Conservation (phyloP, 2,113 vertebrate species). For the Oncorhynchus gorbuscha region DNA sequence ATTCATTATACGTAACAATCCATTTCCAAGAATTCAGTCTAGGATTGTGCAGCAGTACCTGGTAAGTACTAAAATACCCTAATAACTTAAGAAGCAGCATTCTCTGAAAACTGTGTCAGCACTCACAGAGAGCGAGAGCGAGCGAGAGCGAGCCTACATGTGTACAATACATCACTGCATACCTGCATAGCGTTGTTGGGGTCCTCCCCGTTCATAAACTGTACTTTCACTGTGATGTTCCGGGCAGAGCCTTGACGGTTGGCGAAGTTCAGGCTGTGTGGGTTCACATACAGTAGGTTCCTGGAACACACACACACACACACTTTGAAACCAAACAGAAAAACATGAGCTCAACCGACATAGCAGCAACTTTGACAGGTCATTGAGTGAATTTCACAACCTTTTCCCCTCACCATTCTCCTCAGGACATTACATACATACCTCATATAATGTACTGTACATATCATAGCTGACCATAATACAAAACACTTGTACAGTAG, state of each 20-base stretch:
- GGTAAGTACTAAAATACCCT: neutral
- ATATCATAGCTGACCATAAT: neutral
- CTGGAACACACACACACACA: constrained; percentile 63
- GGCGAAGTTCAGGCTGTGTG: constrained; percentile 97
- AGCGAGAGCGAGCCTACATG: neutral
- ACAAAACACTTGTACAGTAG: neutral
- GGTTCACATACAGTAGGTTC: constrained; percentile 94
- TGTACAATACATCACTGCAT: constrained; percentile 41
- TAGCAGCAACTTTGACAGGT: no score
- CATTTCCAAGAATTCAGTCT: neutral
- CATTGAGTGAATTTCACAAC: neutral
- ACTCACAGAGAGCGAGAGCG: neutral
- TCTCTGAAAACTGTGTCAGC: neutral
- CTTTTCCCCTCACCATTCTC: neutral
- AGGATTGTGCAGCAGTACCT: neutral
- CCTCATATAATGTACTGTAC: neutral
- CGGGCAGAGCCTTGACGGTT: constrained; percentile 97
- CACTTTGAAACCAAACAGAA: neutral
- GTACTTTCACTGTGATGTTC: constrained; percentile 98
- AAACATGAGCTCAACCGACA: neutral
- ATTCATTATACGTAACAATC: neutral
- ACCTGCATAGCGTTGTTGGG: constrained; percentile 94
- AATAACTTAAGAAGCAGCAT: neutral
- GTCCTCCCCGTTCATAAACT: constrained; percentile 98
- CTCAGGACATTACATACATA: neutral